Evolutionary conservation across 2,888 invertebrate species (phyloP).

Genomic region (Villa cingulata): DNA sequence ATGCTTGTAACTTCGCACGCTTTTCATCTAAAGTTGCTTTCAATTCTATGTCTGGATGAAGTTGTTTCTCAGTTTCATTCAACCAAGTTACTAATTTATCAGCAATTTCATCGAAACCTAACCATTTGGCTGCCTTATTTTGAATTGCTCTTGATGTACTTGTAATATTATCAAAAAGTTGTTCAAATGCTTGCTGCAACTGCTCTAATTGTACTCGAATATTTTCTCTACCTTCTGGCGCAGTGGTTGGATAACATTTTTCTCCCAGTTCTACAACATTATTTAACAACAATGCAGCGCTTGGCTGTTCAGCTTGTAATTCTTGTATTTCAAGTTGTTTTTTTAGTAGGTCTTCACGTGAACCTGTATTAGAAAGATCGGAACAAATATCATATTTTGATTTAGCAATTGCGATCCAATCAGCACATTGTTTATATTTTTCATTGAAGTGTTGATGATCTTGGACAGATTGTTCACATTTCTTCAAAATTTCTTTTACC

Average conservation of each 20-base stretch:
- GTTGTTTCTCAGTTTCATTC: slow-evolving; percentile 53
- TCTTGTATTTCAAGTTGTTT: slow-evolving; percentile 60
- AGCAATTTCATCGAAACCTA: slow-evolving; percentile 76
- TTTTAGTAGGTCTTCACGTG: slow-evolving; percentile 53
- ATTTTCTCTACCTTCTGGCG: slow-evolving; percentile 73
- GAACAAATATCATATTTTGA: slow-evolving; percentile 54
- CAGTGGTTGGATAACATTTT: slow-evolving; percentile 72
- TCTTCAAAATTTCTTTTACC: slow-evolving; percentile 78
- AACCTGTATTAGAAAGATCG: slow-evolving; percentile 46
- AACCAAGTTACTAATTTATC: slow-evolving; percentile 70
- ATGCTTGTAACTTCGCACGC: slow-evolving; percentile 70
- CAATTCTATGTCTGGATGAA: slow-evolving; percentile 65
- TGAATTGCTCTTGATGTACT: slow-evolving; percentile 68
- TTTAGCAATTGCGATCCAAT: slow-evolving; percentile 66
- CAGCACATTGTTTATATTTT: slow-evolving; percentile 69
- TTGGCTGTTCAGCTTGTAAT: slow-evolving; percentile 58
- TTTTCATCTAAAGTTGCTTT: slow-evolving; percentile 85
- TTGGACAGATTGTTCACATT: slow-evolving; percentile 75
- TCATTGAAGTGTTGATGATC: slow-evolving; percentile 70
- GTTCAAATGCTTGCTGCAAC: slow-evolving; percentile 68
- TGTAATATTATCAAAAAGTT: slow-evolving; percentile 65
- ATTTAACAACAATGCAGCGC: slow-evolving; percentile 61
- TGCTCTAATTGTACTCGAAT: slow-evolving; percentile 73
- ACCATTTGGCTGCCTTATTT: slow-evolving; percentile 74
- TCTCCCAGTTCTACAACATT: slow-evolving; percentile 78